A percentile compares a stretch with the other conserved stretches of the same genome.
These are phyloP conservation scores for Ophion obscuratus DNA, from an alignment of 2,888 invertebrate species.

Conservation along the genomic window DNA sequence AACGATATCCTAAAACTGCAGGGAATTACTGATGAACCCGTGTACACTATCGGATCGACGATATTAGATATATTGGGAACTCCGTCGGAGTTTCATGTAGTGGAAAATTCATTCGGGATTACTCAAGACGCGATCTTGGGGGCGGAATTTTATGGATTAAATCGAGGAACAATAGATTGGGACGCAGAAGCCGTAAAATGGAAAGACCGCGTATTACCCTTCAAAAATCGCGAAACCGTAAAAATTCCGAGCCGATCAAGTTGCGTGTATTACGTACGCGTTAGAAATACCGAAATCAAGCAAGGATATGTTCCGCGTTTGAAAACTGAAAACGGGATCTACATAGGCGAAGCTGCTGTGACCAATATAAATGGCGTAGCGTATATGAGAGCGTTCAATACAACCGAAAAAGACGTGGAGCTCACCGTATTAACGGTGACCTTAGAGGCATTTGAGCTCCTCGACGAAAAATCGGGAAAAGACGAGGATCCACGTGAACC, in stretches of 20 bases:
- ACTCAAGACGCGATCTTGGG: constrained; percentile 18
- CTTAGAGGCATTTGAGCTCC: constrained; percentile 33
- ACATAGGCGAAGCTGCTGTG: constrained; percentile 34
- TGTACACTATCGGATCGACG: constrained; percentile 35
- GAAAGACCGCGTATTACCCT: constrained; percentile 12
- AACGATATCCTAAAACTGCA: constrained; percentile 34
- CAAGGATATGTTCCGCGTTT: constrained; percentile 41
- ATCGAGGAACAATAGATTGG: constrained; percentile 31
- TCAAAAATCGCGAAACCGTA: constrained; percentile 20
- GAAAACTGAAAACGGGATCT: background rate
- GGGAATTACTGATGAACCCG: constrained; percentile 27
- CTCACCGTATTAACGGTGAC: constrained; percentile 38
- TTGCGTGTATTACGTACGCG: constrained; percentile 9
- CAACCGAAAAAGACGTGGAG: constrained; percentile 27
- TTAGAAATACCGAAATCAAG: constrained; percentile 1
- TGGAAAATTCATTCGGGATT: constrained; percentile 17
- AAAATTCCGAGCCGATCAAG: constrained; percentile 2
- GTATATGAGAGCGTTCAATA: constrained; percentile 30
- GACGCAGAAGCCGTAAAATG: constrained; percentile 6
- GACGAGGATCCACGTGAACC: background rate
- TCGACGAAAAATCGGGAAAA: background rate
- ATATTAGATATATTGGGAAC: constrained; percentile 27
- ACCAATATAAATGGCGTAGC: constrained; percentile 30
- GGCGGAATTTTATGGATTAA: constrained; percentile 23
- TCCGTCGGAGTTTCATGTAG: constrained; percentile 26